These are phyloP conservation scores for Dipus sagitta DNA, from an alignment of 2,797 vertebrate species.

Conservation along the genomic window DNA sequence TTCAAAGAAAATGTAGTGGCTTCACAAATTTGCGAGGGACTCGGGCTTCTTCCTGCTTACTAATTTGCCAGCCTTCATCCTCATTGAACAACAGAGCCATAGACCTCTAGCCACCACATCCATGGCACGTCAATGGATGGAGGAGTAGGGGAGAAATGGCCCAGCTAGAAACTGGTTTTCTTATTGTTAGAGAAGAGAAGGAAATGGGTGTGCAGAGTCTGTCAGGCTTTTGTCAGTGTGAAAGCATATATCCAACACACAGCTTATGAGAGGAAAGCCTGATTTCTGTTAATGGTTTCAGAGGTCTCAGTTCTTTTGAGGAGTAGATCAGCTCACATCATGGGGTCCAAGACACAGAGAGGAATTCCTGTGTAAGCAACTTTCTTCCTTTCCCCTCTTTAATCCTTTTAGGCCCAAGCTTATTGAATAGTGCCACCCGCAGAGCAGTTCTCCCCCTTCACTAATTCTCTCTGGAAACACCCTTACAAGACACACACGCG, in stretches of 20 bases:
- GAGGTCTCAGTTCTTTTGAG: neutral
- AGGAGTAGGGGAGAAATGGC: neutral
- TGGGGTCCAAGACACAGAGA: neutral
- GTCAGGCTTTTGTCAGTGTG: neutral
- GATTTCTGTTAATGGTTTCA: neutral
- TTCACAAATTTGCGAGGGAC: conserved; percentile 9
- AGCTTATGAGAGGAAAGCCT: neutral
- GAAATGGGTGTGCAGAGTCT: too few relatives aligned
- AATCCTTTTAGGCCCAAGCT: neutral
- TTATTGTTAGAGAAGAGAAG: conserved; percentile 9
- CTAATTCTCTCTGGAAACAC: too few relatives aligned
- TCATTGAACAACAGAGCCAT: neutral
- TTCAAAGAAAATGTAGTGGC: too few relatives aligned
- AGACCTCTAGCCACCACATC: neutral
- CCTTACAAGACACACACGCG: too few relatives aligned
- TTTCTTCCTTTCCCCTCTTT: neutral
- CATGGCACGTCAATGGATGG: neutral
- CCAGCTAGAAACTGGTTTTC: neutral
- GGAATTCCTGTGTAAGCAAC: neutral
- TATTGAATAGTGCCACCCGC: neutral
- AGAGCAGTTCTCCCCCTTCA: too few relatives aligned
- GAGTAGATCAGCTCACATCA: neutral
- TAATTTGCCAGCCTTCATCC: neutral
- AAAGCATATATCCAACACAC: too few relatives aligned
- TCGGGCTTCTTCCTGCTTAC: neutral